phyloP scores from a whole-genome alignment of 2,113 vertebrate genomes.

The Nematolebias whitei region DNA sequence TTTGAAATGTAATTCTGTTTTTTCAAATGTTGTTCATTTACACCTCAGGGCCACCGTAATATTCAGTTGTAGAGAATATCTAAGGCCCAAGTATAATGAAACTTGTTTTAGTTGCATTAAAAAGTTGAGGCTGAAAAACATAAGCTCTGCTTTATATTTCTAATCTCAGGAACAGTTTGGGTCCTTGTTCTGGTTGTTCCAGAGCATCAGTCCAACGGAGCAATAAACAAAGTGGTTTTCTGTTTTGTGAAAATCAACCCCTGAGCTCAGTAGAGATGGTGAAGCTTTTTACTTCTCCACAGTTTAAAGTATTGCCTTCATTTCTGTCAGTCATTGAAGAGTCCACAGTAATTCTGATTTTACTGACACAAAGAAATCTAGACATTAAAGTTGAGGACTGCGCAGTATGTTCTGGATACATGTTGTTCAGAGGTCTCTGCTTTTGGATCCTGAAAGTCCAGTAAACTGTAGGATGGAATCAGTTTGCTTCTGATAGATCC shows the following conservation, averaged over 20 bases:
- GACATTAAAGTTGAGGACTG: too few relatives aligned
- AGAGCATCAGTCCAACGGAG: background rate
- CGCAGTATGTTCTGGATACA: too few relatives aligned
- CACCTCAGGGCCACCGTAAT: too few relatives aligned
- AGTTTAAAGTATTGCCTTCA: background rate
- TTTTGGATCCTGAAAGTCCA: too few relatives aligned
- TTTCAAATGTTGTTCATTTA: too few relatives aligned
- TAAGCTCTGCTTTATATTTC: background rate
- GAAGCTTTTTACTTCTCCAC: background rate
- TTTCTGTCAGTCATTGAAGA: too few relatives aligned
- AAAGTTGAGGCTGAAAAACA: background rate
- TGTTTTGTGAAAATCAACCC: constrained; percentile 3
- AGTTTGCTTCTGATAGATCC: too few relatives aligned
- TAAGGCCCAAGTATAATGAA: background rate
- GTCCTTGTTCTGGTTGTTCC: background rate
- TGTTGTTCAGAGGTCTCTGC: too few relatives aligned
- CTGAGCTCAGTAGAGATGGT: background rate
- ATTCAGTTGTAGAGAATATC: background rate
- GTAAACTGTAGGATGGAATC: too few relatives aligned
- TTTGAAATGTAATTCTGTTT: too few relatives aligned
- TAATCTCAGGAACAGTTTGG: background rate
- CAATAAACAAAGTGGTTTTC: background rate
- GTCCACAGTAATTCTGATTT: too few relatives aligned
- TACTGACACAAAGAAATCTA: too few relatives aligned
- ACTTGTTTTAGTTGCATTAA: background rate